These are phyloP conservation scores for Cassiopea xamachana DNA, from an alignment of 30 jellyfish, hydroid and myxozoan species.

Conservation along the genomic window DNA sequence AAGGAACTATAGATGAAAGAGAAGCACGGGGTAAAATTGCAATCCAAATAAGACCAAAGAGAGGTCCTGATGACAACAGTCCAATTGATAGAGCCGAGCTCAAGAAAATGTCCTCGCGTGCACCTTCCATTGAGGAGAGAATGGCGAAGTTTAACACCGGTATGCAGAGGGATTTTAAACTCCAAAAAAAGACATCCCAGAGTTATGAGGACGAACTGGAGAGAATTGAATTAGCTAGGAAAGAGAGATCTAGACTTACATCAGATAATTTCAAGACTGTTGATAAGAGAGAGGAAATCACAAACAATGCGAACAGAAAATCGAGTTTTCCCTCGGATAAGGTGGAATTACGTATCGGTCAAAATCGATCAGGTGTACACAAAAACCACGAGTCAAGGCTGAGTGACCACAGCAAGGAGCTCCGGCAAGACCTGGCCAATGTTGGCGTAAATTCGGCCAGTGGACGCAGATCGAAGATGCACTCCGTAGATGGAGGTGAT, in stretches of 20 bases:
- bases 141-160: constrained; percentile 55
- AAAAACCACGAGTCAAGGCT: constrained; percentile 75
- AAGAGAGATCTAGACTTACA: constrained; percentile 45
- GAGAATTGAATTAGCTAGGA: constrained; percentile 31
- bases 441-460: constrained; percentile 31
- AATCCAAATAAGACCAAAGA: constrained; percentile 62
- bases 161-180: constrained; percentile 9
- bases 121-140: constrained; percentile 61
- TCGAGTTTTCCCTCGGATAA: constrained; percentile 41
- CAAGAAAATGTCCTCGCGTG: constrained; percentile 42
- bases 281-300: constrained; percentile 55
- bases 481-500: constrained; percentile 54
- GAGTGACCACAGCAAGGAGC: constrained; percentile 75
- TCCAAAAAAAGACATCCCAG: constrained; percentile 16
- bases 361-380: constrained; percentile 62
- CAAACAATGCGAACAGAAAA: constrained; percentile 52
- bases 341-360: constrained; percentile 52
- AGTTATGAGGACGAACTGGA: constrained; percentile 13
- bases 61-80: not conserved
- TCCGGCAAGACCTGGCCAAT: constrained; percentile 30
- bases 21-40: constrained; percentile 67
- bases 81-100: constrained; percentile 24
- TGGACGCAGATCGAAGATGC: constrained; percentile 62
- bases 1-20: constrained; percentile 16
- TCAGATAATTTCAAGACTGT: constrained; percentile 48